A percentile compares a stretch with the other conserved stretches of the same genome.
These are phyloP conservation scores for Sebastes matsubarae DNA, from an alignment of 2,797 vertebrate species.

Conservation along the genomic window DNA sequence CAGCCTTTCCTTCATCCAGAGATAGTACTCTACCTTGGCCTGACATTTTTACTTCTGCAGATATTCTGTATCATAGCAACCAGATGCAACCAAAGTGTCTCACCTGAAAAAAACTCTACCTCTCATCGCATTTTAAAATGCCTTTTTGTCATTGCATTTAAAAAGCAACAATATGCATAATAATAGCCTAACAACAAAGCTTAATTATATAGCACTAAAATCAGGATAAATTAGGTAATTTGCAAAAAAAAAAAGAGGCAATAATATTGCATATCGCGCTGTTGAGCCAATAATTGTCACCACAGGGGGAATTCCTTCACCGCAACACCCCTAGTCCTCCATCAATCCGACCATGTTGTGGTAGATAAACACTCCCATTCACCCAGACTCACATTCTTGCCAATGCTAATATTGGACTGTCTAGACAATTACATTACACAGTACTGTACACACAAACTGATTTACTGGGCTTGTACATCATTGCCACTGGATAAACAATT, in stretches of 20 bases:
- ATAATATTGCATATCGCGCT: neutral
- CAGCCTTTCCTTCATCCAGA: too few relatives aligned
- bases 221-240: neutral
- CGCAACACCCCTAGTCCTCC: neutral
- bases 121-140: too few relatives aligned
- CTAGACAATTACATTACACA: constrained; percentile 21
- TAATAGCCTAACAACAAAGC: neutral
- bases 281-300: neutral
- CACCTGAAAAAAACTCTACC: too few relatives aligned
- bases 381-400: neutral
- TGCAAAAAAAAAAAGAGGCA: neutral
- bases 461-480: constrained; percentile 12
- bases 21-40: too few relatives aligned
- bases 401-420: constrained; percentile 14
- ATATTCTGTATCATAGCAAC: too few relatives aligned
- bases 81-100: too few relatives aligned
- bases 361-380: neutral
- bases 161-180: neutral
- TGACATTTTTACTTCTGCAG: too few relatives aligned
- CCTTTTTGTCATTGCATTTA: neutral
- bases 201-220: neutral
- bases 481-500: constrained; percentile 21
- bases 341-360: neutral
- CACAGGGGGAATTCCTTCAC: neutral
- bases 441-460: neutral